Percentiles rank a stretch among this genome's conserved stretches.
Evolutionary conservation across 2,888 invertebrate genomes (phyloP).

Genomic region (Xestia ashworthii): DNA sequence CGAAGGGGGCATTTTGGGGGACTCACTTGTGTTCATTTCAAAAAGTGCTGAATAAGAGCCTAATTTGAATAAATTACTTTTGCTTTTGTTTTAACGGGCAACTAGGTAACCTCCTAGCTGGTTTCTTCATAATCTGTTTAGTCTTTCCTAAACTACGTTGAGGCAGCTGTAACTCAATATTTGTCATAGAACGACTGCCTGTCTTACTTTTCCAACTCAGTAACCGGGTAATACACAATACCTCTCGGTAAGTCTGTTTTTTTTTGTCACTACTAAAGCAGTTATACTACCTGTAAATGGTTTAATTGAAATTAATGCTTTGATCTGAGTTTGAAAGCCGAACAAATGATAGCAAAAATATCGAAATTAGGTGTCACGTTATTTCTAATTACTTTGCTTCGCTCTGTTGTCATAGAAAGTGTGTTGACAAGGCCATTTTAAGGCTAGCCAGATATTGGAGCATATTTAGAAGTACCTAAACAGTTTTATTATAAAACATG

Average conservation of each 20-base stretch:
- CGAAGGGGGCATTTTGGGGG: no score
- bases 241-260: not conserved
- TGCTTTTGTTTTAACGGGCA: no score
- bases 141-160: not conserved
- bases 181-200: not conserved
- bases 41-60: no score
- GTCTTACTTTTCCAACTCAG: not conserved
- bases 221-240: not conserved
- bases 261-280: not conserved
- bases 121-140: not conserved
- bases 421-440: conserved; percentile 79
- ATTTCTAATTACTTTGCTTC: conserved; percentile 49
- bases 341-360: conserved; percentile 26
- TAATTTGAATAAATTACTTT: no score
- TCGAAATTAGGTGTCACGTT: conserved; percentile 35
- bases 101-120: not conserved
- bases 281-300: not conserved
- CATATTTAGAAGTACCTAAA: conserved; percentile 53
- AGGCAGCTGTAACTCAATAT: not conserved
- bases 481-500: conserved; percentile 63
- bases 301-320: not conserved
- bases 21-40: no score
- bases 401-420: conserved; percentile 78
- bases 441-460: conserved; percentile 84
- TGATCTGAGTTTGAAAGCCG: conserved; percentile 1